phyloP scores from a whole-genome alignment of 2,113 vertebrate species.

The Saccopteryx bilineata region DNA sequence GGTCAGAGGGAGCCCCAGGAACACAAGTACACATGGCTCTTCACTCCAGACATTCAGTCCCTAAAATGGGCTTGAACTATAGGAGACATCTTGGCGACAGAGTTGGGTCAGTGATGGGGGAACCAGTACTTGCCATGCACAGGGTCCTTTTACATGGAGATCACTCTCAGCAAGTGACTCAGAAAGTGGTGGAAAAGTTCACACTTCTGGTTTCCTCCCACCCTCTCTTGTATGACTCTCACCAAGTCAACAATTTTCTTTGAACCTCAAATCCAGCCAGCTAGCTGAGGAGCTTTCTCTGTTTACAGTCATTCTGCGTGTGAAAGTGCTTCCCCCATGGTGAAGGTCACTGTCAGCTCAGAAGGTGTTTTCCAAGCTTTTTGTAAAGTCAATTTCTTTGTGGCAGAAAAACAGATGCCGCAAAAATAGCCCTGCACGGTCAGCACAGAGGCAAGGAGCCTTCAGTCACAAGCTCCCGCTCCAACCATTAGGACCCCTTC shows the following conservation, averaged over 20 bases:
- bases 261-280: not conserved
- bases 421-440: not conserved
- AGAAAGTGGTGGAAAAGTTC: too few relatives aligned
- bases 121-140: not conserved
- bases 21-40: not conserved
- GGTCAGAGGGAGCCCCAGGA: not conserved
- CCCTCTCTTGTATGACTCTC: not conserved
- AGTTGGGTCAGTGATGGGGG: not conserved
- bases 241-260: not conserved
- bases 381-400: not conserved
- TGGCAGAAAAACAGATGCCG: not conserved
- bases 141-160: not conserved
- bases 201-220: not conserved
- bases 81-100: not conserved
- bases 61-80: not conserved
- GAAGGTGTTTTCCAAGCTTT: not conserved
- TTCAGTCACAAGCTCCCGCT: fast-evolving
- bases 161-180: fast-evolving
- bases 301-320: fast-evolving
- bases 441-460: not conserved
- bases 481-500: not conserved
- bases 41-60: not conserved
- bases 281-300: not conserved
- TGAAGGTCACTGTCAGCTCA: not conserved
- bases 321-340: fast-evolving